phyloP scores from a whole-genome alignment of 1,140 invertebrate species.

The Drosophila lacteicornis region DNA sequence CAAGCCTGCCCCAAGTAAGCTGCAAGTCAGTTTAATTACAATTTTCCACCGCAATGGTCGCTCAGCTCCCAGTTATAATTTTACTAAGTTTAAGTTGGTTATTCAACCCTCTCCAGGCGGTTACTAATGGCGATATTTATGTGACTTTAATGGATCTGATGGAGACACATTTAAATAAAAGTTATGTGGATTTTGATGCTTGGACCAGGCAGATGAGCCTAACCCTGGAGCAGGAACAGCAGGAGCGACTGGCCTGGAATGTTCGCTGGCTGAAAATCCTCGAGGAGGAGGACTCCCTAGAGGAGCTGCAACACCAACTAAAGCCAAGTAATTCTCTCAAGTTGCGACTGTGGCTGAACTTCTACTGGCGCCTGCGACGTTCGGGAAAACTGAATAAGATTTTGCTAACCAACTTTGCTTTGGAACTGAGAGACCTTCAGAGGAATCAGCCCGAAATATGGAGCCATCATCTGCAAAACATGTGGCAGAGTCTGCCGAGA shows the following conservation, averaged over 20 bases:
- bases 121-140: not conserved
- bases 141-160: constrained; percentile 3
- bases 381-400: not conserved
- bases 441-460: not conserved
- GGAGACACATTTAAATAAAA: constrained; percentile 13
- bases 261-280: constrained; percentile 26
- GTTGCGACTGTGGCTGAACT: constrained; percentile 46
- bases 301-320: constrained; percentile 28
- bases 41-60: constrained; percentile 35
- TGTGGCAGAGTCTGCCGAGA: constrained; percentile 53
- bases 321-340: constrained; percentile 44
- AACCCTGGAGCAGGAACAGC: constrained; percentile 8
- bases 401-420: constrained; percentile 45
- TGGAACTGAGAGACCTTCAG: constrained; percentile 18
- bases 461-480: constrained; percentile 50
- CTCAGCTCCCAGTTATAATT: constrained; percentile 1
- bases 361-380: constrained; percentile 47
- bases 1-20: not conserved
- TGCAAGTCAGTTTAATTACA: constrained; percentile 25
- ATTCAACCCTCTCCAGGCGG: not conserved
- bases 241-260: constrained; percentile 53
- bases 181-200: constrained; percentile 19
- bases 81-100: constrained; percentile 9
- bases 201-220: constrained; percentile 48
- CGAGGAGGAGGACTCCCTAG: not conserved